Percentiles rank a stretch among this genome's conserved stretches.
Evolutionary conservation across 2,113 vertebrate species (phyloP).

Genomic region (Engystomops pustulosus): DNA sequence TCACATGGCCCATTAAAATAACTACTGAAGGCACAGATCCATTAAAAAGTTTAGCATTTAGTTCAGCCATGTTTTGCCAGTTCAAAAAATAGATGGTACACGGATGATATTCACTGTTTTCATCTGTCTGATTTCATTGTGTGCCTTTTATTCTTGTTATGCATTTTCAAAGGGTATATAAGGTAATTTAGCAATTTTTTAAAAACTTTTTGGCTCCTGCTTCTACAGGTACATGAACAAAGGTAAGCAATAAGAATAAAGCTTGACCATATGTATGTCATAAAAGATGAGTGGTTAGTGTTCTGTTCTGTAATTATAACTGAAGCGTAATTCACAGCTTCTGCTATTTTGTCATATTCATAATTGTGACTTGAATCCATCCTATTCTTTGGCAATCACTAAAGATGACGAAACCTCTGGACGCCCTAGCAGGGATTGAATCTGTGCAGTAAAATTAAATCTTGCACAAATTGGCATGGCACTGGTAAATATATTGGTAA

Average conservation of each 20-base stretch:
- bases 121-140: no score
- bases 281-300: not conserved
- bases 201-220: no score
- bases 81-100: no score
- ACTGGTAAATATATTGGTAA: constrained; percentile 53
- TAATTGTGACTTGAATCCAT: not conserved
- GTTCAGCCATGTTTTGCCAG: no score
- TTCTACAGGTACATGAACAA: no score
- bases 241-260: not conserved
- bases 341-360: constrained; percentile 20
- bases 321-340: not conserved
- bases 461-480: constrained; percentile 62
- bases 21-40: no score
- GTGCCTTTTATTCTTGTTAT: no score
- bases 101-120: no score
- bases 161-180: no score
- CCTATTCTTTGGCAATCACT: constrained; percentile 1
- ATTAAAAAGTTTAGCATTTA: no score
- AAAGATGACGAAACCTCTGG: constrained; percentile 13
- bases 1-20: no score
- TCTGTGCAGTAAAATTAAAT: constrained; percentile 57
- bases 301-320: constrained; percentile 25
- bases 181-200: no score
- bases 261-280: not conserved
- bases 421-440: constrained; percentile 61